Evolutionary conservation across 2,113 vertebrate genomes (phyloP).

Genomic region (Gulo gulo): DNA sequence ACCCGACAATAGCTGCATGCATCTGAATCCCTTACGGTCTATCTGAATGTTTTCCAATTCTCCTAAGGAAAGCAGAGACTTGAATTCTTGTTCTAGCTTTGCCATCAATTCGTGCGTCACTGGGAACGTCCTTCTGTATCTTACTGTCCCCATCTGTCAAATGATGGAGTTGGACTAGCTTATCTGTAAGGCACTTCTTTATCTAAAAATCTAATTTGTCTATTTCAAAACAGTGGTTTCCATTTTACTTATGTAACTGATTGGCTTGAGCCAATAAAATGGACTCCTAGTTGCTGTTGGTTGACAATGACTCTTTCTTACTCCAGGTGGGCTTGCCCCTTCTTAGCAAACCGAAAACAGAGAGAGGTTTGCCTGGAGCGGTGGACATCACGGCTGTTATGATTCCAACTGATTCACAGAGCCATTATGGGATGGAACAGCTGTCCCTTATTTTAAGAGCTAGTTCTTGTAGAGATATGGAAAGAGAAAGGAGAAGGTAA

Average conservation of each 20-base stretch:
- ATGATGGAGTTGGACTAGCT: not conserved
- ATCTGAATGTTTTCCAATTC: not conserved
- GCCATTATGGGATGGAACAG: not conserved
- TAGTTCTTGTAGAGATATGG: not conserved
- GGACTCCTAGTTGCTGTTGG: not conserved
- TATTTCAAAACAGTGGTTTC: slow-evolving; percentile 17
- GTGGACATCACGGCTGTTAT: not conserved
- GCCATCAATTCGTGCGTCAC: not conserved
- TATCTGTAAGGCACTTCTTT: not conserved
- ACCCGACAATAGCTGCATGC: not conserved
- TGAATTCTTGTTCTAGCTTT: not conserved
- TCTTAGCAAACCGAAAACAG: not conserved
- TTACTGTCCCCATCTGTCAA: not conserved
- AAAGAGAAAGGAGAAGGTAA: not conserved
- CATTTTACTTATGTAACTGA: not conserved
- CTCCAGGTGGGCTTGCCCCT: not conserved
- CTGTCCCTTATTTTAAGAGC: not conserved
- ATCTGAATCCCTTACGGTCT: not conserved
- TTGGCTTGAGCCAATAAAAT: not conserved
- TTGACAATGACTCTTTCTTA: not conserved
- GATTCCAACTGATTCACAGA: not conserved
- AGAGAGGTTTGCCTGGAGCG: not conserved
- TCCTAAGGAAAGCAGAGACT: not conserved
- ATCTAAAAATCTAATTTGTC: not conserved
- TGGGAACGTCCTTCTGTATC: not conserved